Conservation (phyloP, 2,888 invertebrate genomes). For the Drosophila fungiperda region DNA sequence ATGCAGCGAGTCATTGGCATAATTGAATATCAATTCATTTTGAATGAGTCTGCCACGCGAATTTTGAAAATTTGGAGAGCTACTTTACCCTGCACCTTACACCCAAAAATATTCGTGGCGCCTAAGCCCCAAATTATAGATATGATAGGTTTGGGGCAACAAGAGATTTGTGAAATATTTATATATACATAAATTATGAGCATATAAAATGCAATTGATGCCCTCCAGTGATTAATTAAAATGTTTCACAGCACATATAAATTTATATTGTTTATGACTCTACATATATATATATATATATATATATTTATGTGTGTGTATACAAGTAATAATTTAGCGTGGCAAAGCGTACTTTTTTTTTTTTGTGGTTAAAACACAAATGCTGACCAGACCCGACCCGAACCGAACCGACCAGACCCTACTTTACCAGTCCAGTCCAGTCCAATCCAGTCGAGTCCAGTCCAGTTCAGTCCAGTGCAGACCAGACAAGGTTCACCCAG, state of each 20-base stretch:
- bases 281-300: constrained; percentile 14
- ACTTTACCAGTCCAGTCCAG: not conserved
- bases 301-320: constrained; percentile 2
- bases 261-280: constrained; percentile 77
- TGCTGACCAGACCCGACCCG: not conserved
- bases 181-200: constrained; percentile 88
- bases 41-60: constrained; percentile 44
- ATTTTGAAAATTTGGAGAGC: not conserved
- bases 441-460: not conserved
- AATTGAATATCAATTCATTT: constrained; percentile 80
- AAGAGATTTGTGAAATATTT: constrained; percentile 66
- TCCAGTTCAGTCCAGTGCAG: not conserved
- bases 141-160: constrained; percentile 37
- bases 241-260: constrained; percentile 76
- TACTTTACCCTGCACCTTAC: not conserved
- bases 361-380: constrained; percentile 41
- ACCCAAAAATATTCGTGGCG: constrained; percentile 8
- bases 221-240: constrained; percentile 82
- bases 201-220: constrained; percentile 90
- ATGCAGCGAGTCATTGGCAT: constrained; percentile 55
- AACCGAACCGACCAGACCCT: not conserved
- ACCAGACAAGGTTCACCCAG: constrained; percentile 25
- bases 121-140: constrained; percentile 56
- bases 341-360: constrained; percentile 26
- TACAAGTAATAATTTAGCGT: constrained; percentile 40